Evolutionary conservation across 2,888 invertebrate genomes (phyloP), one percentile per base, ranked within the genome.

Genomic region (Ceramica pisi): DNA sequence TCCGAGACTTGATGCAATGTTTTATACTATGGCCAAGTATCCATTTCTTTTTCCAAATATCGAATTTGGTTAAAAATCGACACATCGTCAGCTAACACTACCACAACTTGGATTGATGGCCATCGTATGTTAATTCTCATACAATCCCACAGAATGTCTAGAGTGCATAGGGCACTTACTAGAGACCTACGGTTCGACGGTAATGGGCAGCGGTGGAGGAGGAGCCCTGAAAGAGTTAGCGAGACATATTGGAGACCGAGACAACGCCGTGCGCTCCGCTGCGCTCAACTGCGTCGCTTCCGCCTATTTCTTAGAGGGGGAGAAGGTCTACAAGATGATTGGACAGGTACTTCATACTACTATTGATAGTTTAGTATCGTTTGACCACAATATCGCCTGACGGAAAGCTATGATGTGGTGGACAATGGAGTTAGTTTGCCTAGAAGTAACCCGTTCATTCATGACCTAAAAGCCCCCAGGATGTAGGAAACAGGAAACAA

Each of bases 181-280:
- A 67, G 98, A 98, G 92, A 97, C 97, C 57, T 98, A 98, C 92
- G 99, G 99, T 0, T 97, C 98, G 51, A 96, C 97, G 35, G 98
- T 99, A 41, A 98, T 99, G 92, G 97, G 98, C 84, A 98, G 99
- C 0, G 97, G 98, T 0, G 97, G 98, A 1, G 97, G 97, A 38
- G 97, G 97, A 1, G 98, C 99, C 0, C 94, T 99, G 5, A 98
- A 98, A 91, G 98, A 99, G 94, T 97, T 99, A 23, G 99, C 99
- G 0, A 97, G 98, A 55, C 99, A 99, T 91, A 99, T 99, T 88
- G 98, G 99, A 0, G 99, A 99, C 94, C 96, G 99, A 38, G 99
- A 99, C 93, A 99, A 99, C 94, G 97, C 98, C 3, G 99, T 99
- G 55, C 97, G 99, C 60, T 99, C 98, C 90, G 99, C 99, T 0